Conservation (phyloP, 2,113 vertebrate species). For the Macrotis lagotis region DNA sequence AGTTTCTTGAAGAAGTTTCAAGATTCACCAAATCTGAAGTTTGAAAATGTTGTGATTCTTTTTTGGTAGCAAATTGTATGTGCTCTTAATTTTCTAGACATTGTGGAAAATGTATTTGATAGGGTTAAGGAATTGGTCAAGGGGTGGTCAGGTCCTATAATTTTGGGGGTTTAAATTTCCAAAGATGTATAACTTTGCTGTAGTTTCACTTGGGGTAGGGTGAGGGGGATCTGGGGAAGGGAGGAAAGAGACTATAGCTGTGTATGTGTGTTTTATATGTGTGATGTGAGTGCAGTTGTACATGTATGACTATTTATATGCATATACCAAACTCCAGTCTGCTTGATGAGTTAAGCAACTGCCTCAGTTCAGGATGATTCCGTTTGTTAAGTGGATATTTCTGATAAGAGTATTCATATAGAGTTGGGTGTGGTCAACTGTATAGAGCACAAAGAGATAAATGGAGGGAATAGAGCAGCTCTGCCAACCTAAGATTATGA, state of each 20-base stretch:
- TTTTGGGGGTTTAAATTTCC: conserved; percentile 6
- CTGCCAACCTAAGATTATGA: conserved; percentile 66
- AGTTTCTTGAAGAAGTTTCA: conserved; percentile 33
- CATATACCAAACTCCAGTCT: neutral
- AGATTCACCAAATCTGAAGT: conserved; percentile 33
- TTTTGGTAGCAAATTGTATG: neutral
- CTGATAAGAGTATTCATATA: conserved; percentile 67
- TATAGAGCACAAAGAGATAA: conserved; percentile 64
- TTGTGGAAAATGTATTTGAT: neutral
- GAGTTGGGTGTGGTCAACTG: conserved; percentile 58
- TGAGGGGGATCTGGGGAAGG: neutral
- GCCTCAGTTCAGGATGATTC: conserved; percentile 54
- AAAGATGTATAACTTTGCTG: neutral
- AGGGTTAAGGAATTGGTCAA: neutral
- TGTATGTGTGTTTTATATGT: neutral
- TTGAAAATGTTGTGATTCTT: neutral
- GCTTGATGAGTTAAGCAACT: conserved; percentile 65
- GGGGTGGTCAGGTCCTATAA: neutral
- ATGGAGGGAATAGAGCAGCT: neutral
- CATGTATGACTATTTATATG: conserved; percentile 11
- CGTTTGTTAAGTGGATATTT: conserved; percentile 51
- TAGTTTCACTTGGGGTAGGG: neutral
- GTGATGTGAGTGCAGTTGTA: neutral
- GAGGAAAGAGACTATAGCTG: neutral
- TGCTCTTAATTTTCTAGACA: conserved; percentile 20